Conservation (phyloP, 1,140 invertebrate species). For the Druon quercuslanigerum region DNA sequence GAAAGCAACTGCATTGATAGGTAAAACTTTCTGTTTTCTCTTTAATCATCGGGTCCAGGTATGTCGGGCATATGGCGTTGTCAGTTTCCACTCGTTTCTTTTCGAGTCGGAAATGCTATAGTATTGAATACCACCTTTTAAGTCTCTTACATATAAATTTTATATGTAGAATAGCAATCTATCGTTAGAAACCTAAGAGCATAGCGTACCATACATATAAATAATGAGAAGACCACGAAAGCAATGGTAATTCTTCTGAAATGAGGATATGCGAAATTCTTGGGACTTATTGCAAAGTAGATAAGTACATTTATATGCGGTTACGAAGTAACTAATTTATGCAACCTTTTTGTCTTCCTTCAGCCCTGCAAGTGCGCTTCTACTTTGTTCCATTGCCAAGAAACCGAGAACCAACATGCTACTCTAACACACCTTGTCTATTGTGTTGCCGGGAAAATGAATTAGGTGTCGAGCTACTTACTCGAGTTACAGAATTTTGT, state of each 20-base stretch:
- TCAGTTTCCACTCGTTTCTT: conserved; percentile 21
- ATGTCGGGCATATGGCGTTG: conserved; percentile 10
- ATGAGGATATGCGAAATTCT: background rate
- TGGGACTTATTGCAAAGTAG: background rate
- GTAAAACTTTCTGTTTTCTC: conserved; percentile 30
- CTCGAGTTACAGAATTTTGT: conserved; percentile 10
- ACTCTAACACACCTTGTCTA: conserved; percentile 46
- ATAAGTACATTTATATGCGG: background rate
- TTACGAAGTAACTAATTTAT: background rate
- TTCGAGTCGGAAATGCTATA: background rate
- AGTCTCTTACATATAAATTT: background rate
- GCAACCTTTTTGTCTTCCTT: background rate
- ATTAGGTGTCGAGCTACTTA: conserved; percentile 45
- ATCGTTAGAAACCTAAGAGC: background rate
- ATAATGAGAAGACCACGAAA: too few species aligned
- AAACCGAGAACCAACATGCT: conserved; percentile 32
- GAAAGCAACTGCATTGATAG: conserved; percentile 25
- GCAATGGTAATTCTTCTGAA: background rate
- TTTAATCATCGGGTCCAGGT: conserved; percentile 23
- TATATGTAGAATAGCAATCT: background rate
- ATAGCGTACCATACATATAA: background rate
- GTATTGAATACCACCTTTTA: background rate
- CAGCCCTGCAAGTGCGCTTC: background rate
- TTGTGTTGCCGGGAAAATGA: conserved; percentile 52
- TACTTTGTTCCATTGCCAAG: background rate